phyloP scores from a whole-genome alignment of 2,113 vertebrate species.

The Dolichallabes microphthalmus region DNA sequence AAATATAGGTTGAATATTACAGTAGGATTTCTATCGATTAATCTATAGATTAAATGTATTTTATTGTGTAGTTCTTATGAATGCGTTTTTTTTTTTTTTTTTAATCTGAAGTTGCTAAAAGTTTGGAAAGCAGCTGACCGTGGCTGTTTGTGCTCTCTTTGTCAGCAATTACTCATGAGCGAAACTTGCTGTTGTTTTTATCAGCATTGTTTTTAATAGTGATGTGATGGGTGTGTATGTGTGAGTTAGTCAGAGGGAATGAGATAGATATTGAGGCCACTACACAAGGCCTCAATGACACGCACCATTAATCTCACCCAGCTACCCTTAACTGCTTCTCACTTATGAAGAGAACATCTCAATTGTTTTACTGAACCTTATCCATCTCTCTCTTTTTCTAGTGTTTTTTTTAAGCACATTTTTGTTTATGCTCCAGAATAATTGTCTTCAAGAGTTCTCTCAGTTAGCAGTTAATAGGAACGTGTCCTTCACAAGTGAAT shows the following conservation, averaged over 20 bases:
- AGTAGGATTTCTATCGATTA: neutral
- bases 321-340: slow-evolving; percentile 55
- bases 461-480: slow-evolving; percentile 16
- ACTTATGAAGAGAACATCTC: slow-evolving; percentile 38
- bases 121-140: neutral
- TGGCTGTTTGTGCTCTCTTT: neutral
- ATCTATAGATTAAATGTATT: neutral
- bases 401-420: slow-evolving; percentile 18
- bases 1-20: neutral
- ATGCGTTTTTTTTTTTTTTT: neutral
- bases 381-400: slow-evolving; percentile 2
- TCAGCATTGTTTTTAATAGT: slow-evolving; percentile 42
- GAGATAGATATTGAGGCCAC: slow-evolving; percentile 45
- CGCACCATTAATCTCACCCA: slow-evolving; percentile 61
- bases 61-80: neutral
- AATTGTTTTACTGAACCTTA: slow-evolving; percentile 22
- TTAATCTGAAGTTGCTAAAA: neutral
- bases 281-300: slow-evolving; percentile 59
- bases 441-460: neutral
- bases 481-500: slow-evolving; percentile 4
- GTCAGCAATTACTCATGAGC: slow-evolving; percentile 15
- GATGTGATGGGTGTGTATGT: slow-evolving; percentile 36
- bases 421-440: neutral
- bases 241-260: slow-evolving; percentile 44
- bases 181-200: slow-evolving; percentile 42